These are phyloP conservation scores for Stenotaenia linearis DNA, from an alignment of 2,888 invertebrate species.

Conservation along the genomic window DNA sequence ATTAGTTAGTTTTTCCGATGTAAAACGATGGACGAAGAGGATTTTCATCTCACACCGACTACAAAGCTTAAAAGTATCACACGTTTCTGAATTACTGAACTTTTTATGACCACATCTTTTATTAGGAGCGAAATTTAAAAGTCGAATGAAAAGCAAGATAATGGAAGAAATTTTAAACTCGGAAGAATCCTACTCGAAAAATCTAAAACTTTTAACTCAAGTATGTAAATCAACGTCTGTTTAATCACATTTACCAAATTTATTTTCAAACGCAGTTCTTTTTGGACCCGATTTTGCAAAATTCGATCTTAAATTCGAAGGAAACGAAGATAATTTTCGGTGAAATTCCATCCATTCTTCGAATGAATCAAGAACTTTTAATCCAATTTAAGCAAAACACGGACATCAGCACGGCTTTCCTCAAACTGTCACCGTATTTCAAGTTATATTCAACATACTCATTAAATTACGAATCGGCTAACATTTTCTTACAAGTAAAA, in stretches of 20 bases:
- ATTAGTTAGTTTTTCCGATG: no score
- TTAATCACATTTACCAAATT: neutral
- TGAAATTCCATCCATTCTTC: constrained; percentile 48
- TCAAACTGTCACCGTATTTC: constrained; percentile 66
- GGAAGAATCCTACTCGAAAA: constrained; percentile 63
- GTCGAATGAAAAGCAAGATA: no score
- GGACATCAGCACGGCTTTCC: constrained; percentile 61
- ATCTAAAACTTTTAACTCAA: constrained; percentile 60
- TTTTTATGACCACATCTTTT: neutral
- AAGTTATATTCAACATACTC: constrained; percentile 73
- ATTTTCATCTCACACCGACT: no score
- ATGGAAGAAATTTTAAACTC: constrained; percentile 63
- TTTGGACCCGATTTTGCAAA: constrained; percentile 44
- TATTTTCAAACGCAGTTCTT: constrained; percentile 42
- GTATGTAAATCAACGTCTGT: constrained; percentile 44
- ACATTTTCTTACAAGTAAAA: constrained; percentile 42
- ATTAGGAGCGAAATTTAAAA: neutral
- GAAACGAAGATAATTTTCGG: constrained; percentile 45
- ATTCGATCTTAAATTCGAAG: constrained; percentile 43
- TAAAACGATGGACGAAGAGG: no score
- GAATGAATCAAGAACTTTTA: constrained; percentile 47
- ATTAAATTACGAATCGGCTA: constrained; percentile 62
- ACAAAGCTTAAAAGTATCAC: neutral
- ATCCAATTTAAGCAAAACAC: constrained; percentile 43
- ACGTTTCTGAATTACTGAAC: no score